phyloP scores from a whole-genome alignment of 2,113 vertebrate genomes.

The Pelusios castaneus region DNA sequence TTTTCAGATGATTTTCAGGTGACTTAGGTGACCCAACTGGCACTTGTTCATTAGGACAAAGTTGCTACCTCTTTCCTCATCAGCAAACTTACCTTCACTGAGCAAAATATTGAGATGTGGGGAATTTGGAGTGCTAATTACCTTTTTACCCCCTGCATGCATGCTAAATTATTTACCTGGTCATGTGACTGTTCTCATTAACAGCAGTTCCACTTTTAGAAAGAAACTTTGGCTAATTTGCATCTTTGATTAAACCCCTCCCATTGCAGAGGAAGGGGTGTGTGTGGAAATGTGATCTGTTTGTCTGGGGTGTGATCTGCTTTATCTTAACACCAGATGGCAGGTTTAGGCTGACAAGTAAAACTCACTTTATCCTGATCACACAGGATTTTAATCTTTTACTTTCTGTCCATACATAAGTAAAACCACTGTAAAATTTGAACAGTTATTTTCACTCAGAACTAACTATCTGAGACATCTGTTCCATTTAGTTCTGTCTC shows the following conservation, averaged over 20 bases:
- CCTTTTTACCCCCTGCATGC: background rate
- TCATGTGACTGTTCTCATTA: conserved; percentile 59
- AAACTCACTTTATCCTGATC: conserved; percentile 61
- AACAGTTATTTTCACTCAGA: conserved; percentile 56
- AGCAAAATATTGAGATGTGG: conserved; percentile 49
- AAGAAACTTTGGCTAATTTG: conserved; percentile 57
- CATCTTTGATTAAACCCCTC: conserved; percentile 53
- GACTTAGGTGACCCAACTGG: conserved; percentile 59
- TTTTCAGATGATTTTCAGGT: conserved; percentile 68
- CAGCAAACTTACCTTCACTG: conserved; percentile 51
- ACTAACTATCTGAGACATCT: background rate
- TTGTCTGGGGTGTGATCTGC: conserved; percentile 78
- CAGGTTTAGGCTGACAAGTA: conserved; percentile 79
- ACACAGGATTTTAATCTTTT: conserved; percentile 68
- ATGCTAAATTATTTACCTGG: conserved; percentile 58
- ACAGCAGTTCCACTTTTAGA: conserved; percentile 47
- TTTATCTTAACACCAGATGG: conserved; percentile 81
- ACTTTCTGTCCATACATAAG: conserved; percentile 42
- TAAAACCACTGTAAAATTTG: conserved; percentile 77
- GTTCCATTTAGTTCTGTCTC: conserved; percentile 31
- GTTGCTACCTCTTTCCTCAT: conserved; percentile 65
- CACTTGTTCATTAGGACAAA: conserved; percentile 63
- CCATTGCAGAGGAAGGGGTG: background rate
- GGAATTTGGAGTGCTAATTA: conserved; percentile 32
- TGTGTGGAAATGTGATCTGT: conserved; percentile 65